Base-by-base conservation (phyloP, 2,113 vertebrate species). In the Phrynosoma blainvillii region DNA sequence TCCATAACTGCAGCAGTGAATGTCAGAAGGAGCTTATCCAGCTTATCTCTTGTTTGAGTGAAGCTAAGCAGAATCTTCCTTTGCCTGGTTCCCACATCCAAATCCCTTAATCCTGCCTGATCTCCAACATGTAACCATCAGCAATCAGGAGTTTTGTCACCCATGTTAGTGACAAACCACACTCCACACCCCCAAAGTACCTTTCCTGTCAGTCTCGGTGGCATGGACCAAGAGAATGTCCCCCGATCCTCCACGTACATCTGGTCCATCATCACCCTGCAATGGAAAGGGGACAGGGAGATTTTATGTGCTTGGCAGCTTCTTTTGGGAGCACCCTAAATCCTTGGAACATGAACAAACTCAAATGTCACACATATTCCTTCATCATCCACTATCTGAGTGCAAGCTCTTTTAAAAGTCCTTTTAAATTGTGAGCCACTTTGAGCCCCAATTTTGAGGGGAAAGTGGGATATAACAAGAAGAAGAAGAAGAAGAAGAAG, bases 151-250 rank as follows among this genome's bases (percentile, higher is more conserved):
- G 47, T 47, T 47, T 7, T 47, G 47, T 47, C 47, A 47, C 47
- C 47, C 47, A 47, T 47, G 47, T 47, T 5, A 47, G 47, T 47
- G 47, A 47, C 47, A 47, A 47, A 47, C 47, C 5, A 47, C 47
- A 47, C 47, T 47, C 70, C 2, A 1, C 0, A 12, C 2, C 18
- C 0, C 14, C 79, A 40, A 32, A 0, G 0, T 96, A 99, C 99
- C 99, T 98, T 99, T 99, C 92, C 98, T 97, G 94, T 99, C 99
- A 0, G 98, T 99, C 95, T 99, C 98, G 0, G 99, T 99, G 16
- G 99, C 99, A 0, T 99, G 99, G 89, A 99, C 99, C 92, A 99
- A 87, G 10, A 99, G 95, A 88, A 99, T 99, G 80, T 99, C 98
- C 47, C 98, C 98, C 0, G 99, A 99, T 70, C 99, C 99, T 0